Conservation (phyloP, 1,140 invertebrate species). For the Cardiocondyla obscurior region DNA sequence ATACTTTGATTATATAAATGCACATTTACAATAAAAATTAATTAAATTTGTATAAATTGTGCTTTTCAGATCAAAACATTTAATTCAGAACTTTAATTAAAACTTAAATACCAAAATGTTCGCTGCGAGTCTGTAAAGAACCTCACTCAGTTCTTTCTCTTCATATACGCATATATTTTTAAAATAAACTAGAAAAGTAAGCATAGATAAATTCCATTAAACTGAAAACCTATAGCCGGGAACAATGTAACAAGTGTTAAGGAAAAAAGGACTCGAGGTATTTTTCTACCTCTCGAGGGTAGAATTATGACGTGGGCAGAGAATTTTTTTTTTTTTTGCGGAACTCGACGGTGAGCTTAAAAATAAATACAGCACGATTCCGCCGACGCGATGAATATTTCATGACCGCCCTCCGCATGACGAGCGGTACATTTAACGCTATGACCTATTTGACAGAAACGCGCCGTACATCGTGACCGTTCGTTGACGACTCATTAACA, state of each 20-base stretch:
- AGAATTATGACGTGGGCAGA: background rate
- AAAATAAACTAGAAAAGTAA: background rate
- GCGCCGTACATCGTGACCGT: conserved; percentile 19
- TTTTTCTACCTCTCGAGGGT: background rate
- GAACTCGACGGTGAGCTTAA: background rate
- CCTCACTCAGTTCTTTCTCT: background rate
- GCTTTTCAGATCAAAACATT: too few relatives aligned
- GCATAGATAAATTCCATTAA: background rate
- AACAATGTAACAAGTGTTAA: background rate
- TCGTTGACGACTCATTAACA: conserved; percentile 37
- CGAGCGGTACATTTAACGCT: conserved; percentile 42
- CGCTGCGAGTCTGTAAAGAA: background rate
- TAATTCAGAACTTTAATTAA: too few relatives aligned
- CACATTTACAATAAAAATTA: background rate
- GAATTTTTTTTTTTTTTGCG: conserved; percentile 13
- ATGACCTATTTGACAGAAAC: conserved; percentile 48
- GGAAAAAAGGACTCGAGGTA: background rate
- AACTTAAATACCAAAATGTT: background rate
- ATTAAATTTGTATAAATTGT: conserved; percentile 1
- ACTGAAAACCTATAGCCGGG: background rate
- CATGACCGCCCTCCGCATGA: conserved; percentile 19
- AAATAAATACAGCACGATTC: conserved; percentile 36
- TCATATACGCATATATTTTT: background rate
- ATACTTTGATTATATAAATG: background rate
- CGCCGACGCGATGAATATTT: conserved; percentile 36